Evolutionary conservation across 2,797 vertebrate genomes (phyloP), one percentile per base, ranked within the genome.

Genomic region (Picus viridis): DNA sequence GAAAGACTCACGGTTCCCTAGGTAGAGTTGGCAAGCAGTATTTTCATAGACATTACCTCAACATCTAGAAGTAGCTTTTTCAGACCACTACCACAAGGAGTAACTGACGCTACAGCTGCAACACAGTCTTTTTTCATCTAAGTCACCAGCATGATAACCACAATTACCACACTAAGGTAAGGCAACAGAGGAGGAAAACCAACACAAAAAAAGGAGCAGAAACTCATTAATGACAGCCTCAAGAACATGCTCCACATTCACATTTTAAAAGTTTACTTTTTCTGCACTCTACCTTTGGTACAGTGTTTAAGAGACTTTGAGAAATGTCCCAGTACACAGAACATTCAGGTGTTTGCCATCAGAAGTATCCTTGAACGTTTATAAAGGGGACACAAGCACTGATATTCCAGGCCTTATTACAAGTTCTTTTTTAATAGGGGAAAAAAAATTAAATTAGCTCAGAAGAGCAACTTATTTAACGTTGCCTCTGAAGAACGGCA

Each of bases 401-500:
- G 36, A 26, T 32, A 68, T 18, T 53, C 86, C 56, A 83, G 70
- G 43, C n/a, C 29, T 69, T 65, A 69, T 34, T 72, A 47, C 10
- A 76, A 73, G 47, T 72, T 64, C 73, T 86, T 32, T 51, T 94
- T 88, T 65, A 71, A 83, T 13, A 92, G 27, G n/a, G 56, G 86
- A 91, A 76, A 67, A 70, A 76, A 70, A 70, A 84, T 67, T 67
- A 27, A 53, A 76, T 85, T 54, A 80, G 26, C 54, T 85, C 72
- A 75, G 59, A 93, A 91, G 10, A 85, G 69, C 65, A 72, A 30
- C 16, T 75, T 81, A 54, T 54, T 88, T 93, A 91, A 72, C 29
- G 18, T 39, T 61, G 39, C 27, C 45, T 86, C 59, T 67, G 43
- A 72, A 86, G 27, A 89, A 70, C 0, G 74, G 43, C 34, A 70